Conservation (phyloP, 2,113 vertebrate species). For the Myotis brandtii region DNA sequence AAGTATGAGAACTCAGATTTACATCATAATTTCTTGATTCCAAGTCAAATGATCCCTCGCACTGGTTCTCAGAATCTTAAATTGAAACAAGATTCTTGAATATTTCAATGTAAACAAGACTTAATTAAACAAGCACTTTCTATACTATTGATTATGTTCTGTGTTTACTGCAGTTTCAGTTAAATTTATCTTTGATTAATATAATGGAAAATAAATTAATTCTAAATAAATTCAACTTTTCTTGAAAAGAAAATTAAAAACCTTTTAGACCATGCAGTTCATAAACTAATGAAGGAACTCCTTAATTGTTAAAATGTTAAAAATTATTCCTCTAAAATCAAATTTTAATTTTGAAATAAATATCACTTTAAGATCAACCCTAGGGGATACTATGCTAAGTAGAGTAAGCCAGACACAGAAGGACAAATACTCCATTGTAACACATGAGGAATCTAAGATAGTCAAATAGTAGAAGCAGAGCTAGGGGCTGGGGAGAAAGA, state of each 20-base stretch:
- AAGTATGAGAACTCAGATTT: neutral
- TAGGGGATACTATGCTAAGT: too few species aligned
- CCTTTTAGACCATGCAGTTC: neutral
- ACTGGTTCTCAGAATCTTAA: neutral
- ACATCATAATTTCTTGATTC: neutral
- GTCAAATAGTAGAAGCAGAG: neutral
- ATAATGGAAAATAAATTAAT: conserved; percentile 33
- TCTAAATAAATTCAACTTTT: conserved; percentile 19
- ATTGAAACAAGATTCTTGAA: neutral
- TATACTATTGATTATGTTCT: neutral
- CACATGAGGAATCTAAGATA: neutral
- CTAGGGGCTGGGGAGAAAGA: too few species aligned
- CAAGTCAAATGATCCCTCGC: neutral
- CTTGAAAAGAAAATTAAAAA: neutral
- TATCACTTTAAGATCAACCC: neutral
- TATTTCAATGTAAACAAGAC: neutral
- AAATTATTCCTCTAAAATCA: neutral
- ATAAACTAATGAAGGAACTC: neutral
- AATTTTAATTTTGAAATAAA: neutral
- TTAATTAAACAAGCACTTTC: neutral
- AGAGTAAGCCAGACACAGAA: neutral
- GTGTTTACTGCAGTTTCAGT: neutral
- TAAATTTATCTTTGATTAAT: conserved; percentile 29
- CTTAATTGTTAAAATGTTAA: neutral
- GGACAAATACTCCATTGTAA: neutral